These are phyloP conservation scores for Drosophila sordidula DNA, from an alignment of 2,888 invertebrate genomes.

Conservation along the genomic window DNA sequence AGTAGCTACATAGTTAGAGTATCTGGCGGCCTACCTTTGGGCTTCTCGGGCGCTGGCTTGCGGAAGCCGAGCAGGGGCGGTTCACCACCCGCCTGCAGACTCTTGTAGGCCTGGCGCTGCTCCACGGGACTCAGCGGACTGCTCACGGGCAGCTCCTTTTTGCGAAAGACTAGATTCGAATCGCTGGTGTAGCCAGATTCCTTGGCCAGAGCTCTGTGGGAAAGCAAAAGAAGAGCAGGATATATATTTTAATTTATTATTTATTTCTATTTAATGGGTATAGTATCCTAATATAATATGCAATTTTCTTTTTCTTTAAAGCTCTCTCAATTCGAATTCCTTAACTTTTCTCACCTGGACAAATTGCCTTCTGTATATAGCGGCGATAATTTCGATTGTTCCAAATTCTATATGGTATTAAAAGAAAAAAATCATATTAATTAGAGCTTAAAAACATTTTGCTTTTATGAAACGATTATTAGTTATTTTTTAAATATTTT, in stretches of 20 bases:
- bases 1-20: conserved; percentile 1
- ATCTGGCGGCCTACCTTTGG: conserved; percentile 87
- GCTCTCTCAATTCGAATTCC: too few species aligned
- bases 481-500: neutral
- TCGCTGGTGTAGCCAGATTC: conserved; percentile 97
- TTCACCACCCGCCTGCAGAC: conserved; percentile 96
- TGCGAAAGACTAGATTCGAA: conserved; percentile 93
- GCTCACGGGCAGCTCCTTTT: conserved; percentile 89
- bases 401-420: conserved; percentile 88
- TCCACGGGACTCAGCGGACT: conserved; percentile 92
- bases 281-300: too few species aligned
- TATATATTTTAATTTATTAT: too few species aligned
- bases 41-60: conserved; percentile 94
- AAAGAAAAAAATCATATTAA: conserved; percentile 75
- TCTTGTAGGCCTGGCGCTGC: conserved; percentile 93
- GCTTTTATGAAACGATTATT: conserved; percentile 5
- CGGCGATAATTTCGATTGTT: conserved; percentile 89
- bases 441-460: accelerated
- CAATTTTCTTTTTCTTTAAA: too few species aligned
- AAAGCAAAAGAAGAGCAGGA: too few species aligned
- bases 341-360: conserved; percentile 87
- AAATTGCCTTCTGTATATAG: conserved; percentile 91
- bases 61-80: conserved; percentile 96
- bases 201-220: conserved; percentile 91
- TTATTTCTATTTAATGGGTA: too few species aligned